Evolutionary conservation across 2,113 vertebrate species (phyloP).

Genomic region (Corydoras sp.): DNA sequence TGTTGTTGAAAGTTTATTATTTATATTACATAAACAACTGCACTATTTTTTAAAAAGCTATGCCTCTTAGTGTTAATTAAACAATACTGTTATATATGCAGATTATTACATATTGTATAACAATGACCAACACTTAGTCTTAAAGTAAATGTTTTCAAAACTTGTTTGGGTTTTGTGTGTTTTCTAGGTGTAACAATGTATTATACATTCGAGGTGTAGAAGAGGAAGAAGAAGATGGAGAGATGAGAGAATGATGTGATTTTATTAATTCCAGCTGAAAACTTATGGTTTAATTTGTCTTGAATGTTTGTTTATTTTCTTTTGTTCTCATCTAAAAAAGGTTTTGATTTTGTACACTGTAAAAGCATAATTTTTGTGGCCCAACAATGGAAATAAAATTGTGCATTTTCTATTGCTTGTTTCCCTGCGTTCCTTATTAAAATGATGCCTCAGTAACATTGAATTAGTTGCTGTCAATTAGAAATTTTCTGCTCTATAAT

Average conservation of each 20-base stretch:
- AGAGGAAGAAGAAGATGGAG: slow-evolving; percentile 97
- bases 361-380: slow-evolving; percentile 23
- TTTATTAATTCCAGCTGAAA: slow-evolving; percentile 2
- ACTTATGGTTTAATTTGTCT: slow-evolving; percentile 29
- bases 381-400: slow-evolving; percentile 43
- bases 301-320: slow-evolving; percentile 46
- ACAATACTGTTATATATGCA: too few relatives aligned
- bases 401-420: slow-evolving; percentile 44
- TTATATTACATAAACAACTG: too few relatives aligned
- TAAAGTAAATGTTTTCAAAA: too few relatives aligned
- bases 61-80: too few relatives aligned
- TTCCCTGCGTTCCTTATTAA: neutral
- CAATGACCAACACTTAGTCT: too few relatives aligned
- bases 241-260: slow-evolving; percentile 87
- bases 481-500: too few relatives aligned
- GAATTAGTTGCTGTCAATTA: too few relatives aligned
- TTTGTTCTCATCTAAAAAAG: slow-evolving; percentile 55
- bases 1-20: too few relatives aligned
- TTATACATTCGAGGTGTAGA: slow-evolving; percentile 97
- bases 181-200: slow-evolving; percentile 92
- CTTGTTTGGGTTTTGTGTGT: neutral
- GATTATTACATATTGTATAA: too few relatives aligned
- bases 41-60: too few relatives aligned
- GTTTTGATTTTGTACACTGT: slow-evolving; percentile 33
- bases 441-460: too few relatives aligned